A percentile compares a stretch with the other conserved stretches of the same genome.
phyloP scores from a whole-genome alignment of 2,888 invertebrate genomes.

The Bembecia ichneumoniformis region DNA sequence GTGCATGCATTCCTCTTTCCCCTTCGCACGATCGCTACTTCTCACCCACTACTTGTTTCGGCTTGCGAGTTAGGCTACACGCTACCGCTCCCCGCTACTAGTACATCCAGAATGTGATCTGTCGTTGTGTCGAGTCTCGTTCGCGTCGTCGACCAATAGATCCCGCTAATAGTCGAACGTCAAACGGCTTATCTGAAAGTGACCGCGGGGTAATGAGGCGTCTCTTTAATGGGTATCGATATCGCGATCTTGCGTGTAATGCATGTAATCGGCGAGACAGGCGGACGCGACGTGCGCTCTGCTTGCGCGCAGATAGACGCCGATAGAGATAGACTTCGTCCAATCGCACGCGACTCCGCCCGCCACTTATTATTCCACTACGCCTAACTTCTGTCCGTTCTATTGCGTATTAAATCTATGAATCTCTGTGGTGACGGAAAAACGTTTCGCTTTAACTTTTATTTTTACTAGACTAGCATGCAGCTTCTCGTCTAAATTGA shows the following conservation, averaged over 20 bases:
- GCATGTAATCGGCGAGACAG: not conserved
- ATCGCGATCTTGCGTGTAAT: not conserved
- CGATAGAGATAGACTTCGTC: conserved; percentile 6
- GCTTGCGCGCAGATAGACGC: not conserved
- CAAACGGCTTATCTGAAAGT: not conserved
- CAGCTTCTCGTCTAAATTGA: too few relatives aligned
- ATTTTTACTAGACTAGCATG: too few relatives aligned
- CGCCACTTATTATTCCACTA: not conserved
- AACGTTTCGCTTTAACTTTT: too few relatives aligned
- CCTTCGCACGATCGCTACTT: conserved; percentile 27
- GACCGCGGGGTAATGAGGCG: not conserved
- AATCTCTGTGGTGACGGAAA: too few relatives aligned
- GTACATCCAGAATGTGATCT: too few relatives aligned
- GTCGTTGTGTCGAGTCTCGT: too few relatives aligned
- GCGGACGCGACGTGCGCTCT: not conserved
- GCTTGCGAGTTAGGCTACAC: conserved; percentile 58
- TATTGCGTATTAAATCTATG: too few relatives aligned
- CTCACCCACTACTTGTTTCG: conserved; percentile 19
- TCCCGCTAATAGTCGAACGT: conserved; percentile 1
- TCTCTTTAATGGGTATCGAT: not conserved
- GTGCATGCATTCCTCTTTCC: conserved; percentile 47
- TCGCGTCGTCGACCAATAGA: too few relatives aligned
- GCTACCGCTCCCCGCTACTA: conserved; percentile 57
- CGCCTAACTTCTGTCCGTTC: too few relatives aligned
- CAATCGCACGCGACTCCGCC: conserved; percentile 15